Evolutionary conservation across 1,140 invertebrate genomes (phyloP).

Genomic region (Microplitis demolitor): DNA sequence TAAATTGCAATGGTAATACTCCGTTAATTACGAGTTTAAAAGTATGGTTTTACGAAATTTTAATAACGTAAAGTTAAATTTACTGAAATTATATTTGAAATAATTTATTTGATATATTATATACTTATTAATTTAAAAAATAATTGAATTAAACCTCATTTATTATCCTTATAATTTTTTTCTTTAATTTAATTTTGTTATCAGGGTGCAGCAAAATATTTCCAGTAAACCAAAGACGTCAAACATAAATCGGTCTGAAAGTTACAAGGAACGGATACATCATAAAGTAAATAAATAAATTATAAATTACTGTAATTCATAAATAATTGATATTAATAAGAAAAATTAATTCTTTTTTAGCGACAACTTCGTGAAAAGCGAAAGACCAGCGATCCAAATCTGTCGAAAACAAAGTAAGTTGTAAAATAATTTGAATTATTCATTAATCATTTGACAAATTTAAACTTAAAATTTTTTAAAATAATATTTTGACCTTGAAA

Average conservation of each 20-base stretch:
- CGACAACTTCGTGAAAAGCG: conserved; percentile 70
- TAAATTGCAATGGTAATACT: too few species aligned
- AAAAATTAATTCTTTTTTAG: conserved; percentile 56
- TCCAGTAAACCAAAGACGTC: conserved; percentile 63
- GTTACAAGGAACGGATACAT: conserved; percentile 67
- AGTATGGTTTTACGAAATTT: too few species aligned
- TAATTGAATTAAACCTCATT: conserved; percentile 21
- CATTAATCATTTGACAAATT: neutral
- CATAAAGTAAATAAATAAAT: conserved; percentile 60
- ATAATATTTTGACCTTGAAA: neutral
- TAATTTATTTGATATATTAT: too few species aligned
- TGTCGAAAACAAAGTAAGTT: conserved; percentile 73
- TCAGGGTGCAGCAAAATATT: conserved; percentile 62
- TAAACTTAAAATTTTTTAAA: neutral
- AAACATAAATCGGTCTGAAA: conserved; percentile 68
- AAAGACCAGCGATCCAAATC: conserved; percentile 76
- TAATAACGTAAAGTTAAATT: too few species aligned
- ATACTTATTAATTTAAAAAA: neutral
- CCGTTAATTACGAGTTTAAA: too few species aligned
- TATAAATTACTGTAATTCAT: neutral
- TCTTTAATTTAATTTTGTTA: conserved; percentile 34
- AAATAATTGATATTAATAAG: neutral
- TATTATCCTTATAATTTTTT: conserved; percentile 28
- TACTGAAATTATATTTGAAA: too few species aligned
- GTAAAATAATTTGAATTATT: conserved; percentile 5